These are phyloP conservation scores for Diadophis punctatus DNA, from an alignment of 2,113 vertebrate species.

Conservation along the genomic window DNA sequence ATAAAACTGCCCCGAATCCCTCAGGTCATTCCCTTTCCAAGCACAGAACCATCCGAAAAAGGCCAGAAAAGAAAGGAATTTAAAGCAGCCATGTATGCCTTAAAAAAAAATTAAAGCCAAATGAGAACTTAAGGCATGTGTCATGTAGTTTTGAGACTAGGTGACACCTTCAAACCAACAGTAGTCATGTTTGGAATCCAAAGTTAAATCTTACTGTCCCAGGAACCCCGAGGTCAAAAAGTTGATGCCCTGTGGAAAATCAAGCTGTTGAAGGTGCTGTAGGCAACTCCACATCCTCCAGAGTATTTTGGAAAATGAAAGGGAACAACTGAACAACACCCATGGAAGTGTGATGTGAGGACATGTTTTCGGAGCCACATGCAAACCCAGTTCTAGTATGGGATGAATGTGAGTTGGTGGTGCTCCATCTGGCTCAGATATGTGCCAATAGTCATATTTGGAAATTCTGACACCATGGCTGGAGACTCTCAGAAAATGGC, in stretches of 20 bases:
- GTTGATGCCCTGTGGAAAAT: conserved; percentile 59
- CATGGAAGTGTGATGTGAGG: not conserved
- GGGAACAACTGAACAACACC: not conserved
- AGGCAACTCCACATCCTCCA: not conserved
- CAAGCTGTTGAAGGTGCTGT: not conserved
- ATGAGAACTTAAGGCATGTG: conserved; percentile 66
- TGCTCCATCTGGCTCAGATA: too few species aligned
- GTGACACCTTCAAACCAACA: conserved; percentile 59
- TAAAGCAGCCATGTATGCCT: conserved; percentile 58
- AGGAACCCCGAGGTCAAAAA: conserved; percentile 52
- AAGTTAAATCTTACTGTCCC: conserved; percentile 70
- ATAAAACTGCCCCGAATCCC: conserved; percentile 40
- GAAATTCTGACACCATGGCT: too few species aligned
- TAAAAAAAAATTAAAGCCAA: conserved; percentile 31
- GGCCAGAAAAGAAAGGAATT: conserved; percentile 7
- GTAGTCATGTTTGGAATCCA: conserved; percentile 64
- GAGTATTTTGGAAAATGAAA: not conserved
- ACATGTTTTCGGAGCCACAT: not conserved
- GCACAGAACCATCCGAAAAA: conserved; percentile 8
- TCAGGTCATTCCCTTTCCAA: conserved; percentile 35
- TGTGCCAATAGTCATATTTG: too few species aligned
- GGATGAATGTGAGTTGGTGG: too few species aligned
- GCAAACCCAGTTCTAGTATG: too few species aligned
- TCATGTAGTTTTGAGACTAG: conserved; percentile 50
- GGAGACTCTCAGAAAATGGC: too few species aligned